A percentile compares a stretch with the other conserved stretches of the same genome.
Evolutionary conservation across 2,113 vertebrate genomes (phyloP).

Genomic region (Calidris pygmaea): DNA sequence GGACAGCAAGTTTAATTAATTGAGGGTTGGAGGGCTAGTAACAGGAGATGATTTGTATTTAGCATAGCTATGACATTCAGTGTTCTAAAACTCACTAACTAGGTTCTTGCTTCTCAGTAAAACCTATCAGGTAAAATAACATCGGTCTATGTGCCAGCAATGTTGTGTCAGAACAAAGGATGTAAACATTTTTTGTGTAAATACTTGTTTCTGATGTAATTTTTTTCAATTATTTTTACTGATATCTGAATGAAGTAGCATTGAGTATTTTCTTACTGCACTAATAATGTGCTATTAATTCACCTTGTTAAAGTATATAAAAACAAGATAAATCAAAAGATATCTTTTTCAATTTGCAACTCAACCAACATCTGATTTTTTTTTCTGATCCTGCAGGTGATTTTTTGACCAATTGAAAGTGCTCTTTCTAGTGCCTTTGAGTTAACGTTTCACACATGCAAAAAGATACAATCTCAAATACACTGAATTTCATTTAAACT

Average conservation of each 20-base stretch:
- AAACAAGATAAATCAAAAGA: background rate
- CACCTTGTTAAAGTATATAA: background rate
- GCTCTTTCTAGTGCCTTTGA: background rate
- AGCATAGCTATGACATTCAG: background rate
- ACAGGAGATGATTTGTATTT: background rate
- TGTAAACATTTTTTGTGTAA: background rate
- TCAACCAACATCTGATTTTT: background rate
- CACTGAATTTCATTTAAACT: background rate
- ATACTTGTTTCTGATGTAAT: background rate
- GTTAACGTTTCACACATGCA: background rate
- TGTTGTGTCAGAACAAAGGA: background rate
- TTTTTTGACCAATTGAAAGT: background rate
- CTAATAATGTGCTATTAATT: background rate
- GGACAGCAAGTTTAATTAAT: background rate
- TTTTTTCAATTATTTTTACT: background rate
- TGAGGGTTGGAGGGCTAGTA: background rate
- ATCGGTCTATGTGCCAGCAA: rapidly evolving
- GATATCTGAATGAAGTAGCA: background rate
- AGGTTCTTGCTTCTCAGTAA: background rate
- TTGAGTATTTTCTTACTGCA: background rate
- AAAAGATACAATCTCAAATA: background rate
- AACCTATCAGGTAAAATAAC: background rate
- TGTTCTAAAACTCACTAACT: background rate
- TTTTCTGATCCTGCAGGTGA: background rate
- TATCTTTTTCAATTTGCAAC: background rate